Base-by-base conservation (phyloP, 2,888 invertebrate species). In the Rotaria sp. region DNA sequence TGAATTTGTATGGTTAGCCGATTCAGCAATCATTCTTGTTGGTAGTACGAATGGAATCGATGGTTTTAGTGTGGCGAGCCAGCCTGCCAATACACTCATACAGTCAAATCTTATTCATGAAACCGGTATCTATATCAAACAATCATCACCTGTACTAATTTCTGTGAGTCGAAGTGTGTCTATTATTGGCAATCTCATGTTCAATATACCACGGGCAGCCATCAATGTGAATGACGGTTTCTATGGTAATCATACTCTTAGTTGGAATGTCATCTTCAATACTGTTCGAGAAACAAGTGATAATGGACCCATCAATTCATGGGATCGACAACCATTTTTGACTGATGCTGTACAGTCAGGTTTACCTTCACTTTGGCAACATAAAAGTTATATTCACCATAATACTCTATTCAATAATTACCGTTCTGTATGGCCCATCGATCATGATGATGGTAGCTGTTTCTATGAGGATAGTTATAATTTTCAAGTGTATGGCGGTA, bases 301-400 rank as follows among this genome's bases (percentile, higher is more conserved):
- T 38, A 35, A 74, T 74, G 74, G 74, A 38, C 74, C 74, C 15
- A 74, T 74, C 35, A 74, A 74, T 74, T 74, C 74, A 38, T 74
- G 74, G 74, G 74, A 74, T 74, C 74, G 74, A 5, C 74, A 74
- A 74, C 74, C 74, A 38, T 74, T 74, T 30, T 74, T 74, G 38
- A 74, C 35, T 10, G 74, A 74, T 38, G 74, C 74, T 18, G 74
- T 74, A 35, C 74, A 74, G 35, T 1, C 30, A 18, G 74, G 74
- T 74, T 74, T 38, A 74, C 74, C 74, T 74, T 74, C 74, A 74
- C 74, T 74, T 74, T 74, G 74, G 74, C 74, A 74, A 38, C 74
- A 74, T 74, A 8, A 15, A 3, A 74, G 30, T 38, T 38, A 74
- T 74, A 74, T 74, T 74, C 74, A 74, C 35, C 74, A 74, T 45